Evolutionary conservation across 2,888 invertebrate genomes (phyloP).

Genomic region (Chymomyza fuscimana): DNA sequence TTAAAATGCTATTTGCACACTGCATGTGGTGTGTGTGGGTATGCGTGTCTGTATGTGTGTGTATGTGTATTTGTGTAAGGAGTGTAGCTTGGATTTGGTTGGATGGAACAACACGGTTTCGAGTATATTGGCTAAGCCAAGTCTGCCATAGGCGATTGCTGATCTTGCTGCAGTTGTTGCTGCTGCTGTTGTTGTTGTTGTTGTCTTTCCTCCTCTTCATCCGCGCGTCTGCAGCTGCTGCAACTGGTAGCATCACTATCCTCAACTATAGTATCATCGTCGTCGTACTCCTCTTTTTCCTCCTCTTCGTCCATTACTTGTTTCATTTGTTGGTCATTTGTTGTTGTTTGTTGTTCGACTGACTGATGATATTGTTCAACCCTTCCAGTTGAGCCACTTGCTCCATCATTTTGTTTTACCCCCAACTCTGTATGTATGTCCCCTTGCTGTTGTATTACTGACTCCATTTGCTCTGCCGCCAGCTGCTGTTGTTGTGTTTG

Average conservation of each 20-base stretch:
- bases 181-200: neutral
- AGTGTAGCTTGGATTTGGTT: conserved; percentile 8
- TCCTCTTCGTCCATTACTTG: neutral
- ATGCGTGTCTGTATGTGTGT: conserved; percentile 8
- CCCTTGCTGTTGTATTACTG: conserved; percentile 26
- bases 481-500: conserved; percentile 21
- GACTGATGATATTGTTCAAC: neutral
- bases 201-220: conserved; percentile 43
- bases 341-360: neutral
- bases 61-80: conserved; percentile 3
- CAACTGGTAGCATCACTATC: conserved; percentile 66
- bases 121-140: neutral
- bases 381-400: neutral
- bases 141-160: too few relatives aligned
- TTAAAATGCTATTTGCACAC: neutral
- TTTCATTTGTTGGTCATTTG: neutral
- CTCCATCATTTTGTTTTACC: neutral
- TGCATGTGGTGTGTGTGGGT: neutral
- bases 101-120: conserved; percentile 35
- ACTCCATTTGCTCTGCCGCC: conserved; percentile 6
- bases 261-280: conserved; percentile 60
- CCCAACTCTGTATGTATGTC: neutral
- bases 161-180: too few relatives aligned
- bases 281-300: conserved; percentile 28
- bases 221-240: conserved; percentile 60